Evolutionary conservation across 2,888 invertebrate genomes (phyloP), one percentile per base, ranked within the genome.

Genomic region (Eustalomyia histrio): DNA sequence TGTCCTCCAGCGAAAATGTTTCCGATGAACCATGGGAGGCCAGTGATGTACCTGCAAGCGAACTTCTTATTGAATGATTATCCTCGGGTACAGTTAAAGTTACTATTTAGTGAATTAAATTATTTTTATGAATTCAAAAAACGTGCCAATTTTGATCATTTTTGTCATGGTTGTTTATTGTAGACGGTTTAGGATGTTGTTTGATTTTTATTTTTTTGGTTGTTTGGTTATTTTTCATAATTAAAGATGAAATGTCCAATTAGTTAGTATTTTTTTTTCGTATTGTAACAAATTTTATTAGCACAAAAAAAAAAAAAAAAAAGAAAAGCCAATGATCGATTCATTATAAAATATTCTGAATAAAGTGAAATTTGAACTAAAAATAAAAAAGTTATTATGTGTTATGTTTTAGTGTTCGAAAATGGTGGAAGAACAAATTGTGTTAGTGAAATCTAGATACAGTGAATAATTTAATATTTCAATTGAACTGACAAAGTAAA

Each of bases 41-140:
- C 85, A 90, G 88, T 84, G 90, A 90, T 83, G 90, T 90, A 89
- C 90, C 90, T 88, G 90, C 90, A 88, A 90, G 89, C 87, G 90
- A 90, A 89, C 90, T 90, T 87, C 90, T 87, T 86, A 90, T 87
- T 87, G 90, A 90, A 84, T 90, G 88, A 84, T 88, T 84, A 85
- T 90, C 90, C 88, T 90, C 90, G 85, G 90, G 89, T 83, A 90
- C 89, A 85, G 89, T 90, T 84, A 90, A 87, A 85, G 90, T 90
- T 84, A 90, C 90, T 90, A 88, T 74, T 74, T 52, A 58, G 82
- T 84, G 24, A 83, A 72, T 75, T 55, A 69, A 64, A 68, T 71
- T 57, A 74, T 78, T 76, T 64, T 71, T 43, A 67, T 68, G 29
- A 63, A 17, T 68, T 75, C 65, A 61, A 57, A 65, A 76, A 50